Conservation (phyloP, 2,888 invertebrate species). For the Actias luna region DNA sequence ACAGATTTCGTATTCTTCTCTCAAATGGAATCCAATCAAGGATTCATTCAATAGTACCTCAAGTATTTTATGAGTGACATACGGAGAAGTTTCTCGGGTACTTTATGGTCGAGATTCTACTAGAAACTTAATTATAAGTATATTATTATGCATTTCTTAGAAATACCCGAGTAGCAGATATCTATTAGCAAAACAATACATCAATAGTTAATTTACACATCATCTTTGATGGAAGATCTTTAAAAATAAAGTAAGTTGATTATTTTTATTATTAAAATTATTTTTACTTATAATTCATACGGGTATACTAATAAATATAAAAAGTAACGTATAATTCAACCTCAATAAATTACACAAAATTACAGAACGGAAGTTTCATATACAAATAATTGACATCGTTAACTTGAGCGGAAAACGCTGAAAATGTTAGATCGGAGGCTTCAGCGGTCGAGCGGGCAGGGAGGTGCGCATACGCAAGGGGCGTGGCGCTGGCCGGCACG, state of each 20-base stretch:
- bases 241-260: too few species aligned
- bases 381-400: neutral
- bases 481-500: constrained; percentile 40
- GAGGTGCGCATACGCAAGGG: constrained; percentile 67
- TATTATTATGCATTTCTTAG: constrained; percentile 44
- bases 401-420: constrained; percentile 15
- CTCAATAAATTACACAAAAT: neutral
- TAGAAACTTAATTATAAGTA: constrained; percentile 34
- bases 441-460: constrained; percentile 61
- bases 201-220: neutral
- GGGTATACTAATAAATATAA: neutral
- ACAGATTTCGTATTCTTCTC: constrained; percentile 64
- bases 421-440: constrained; percentile 46
- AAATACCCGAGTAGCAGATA: constrained; percentile 21
- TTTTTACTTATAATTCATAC: neutral
- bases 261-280: neutral
- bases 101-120: constrained; percentile 52
- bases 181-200: neutral
- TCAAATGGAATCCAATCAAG: constrained; percentile 73
- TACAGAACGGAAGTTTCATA: neutral
- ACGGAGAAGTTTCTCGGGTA: constrained; percentile 67
- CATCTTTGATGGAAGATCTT: neutral
- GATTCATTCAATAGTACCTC: constrained; percentile 62
- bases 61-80: constrained; percentile 58
- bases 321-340: neutral